phyloP scores from a whole-genome alignment of 2,113 vertebrate genomes.

The Centrocercus urophasianus region DNA sequence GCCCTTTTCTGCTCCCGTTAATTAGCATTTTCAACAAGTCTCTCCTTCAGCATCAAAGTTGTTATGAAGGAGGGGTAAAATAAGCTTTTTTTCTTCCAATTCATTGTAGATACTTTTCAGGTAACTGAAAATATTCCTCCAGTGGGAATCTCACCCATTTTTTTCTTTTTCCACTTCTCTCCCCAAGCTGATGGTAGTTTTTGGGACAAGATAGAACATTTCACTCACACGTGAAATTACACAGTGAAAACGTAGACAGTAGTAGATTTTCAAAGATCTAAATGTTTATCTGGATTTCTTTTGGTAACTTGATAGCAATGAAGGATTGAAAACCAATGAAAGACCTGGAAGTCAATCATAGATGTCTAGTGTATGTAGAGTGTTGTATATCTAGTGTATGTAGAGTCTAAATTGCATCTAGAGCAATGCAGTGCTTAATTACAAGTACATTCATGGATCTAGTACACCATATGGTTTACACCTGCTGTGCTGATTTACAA shows the following conservation, averaged over 20 bases:
- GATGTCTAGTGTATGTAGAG: neutral
- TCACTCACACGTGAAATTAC: neutral
- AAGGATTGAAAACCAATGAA: neutral
- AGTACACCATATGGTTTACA: neutral
- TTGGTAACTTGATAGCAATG: neutral
- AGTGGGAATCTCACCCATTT: no score
- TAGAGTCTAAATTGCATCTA: neutral
- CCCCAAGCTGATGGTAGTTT: neutral
- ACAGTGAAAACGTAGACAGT: neutral
- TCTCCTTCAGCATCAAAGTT: slow-evolving; percentile 22
- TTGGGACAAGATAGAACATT: neutral
- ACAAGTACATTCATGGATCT: neutral
- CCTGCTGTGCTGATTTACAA: neutral
- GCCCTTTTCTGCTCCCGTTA: slow-evolving; percentile 56
- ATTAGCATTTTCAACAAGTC: slow-evolving; percentile 55
- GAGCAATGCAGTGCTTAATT: neutral
- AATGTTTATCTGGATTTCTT: neutral
- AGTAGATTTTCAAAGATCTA: neutral
- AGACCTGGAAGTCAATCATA: neutral
- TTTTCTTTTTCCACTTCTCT: no score
- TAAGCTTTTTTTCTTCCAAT: neutral
- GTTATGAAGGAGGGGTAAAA: slow-evolving; percentile 3
- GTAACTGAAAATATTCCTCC: neutral
- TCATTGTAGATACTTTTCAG: neutral
- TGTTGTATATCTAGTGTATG: neutral